Conservation (phyloP, 2,113 vertebrate species). For the Pachypanchax playfairii region DNA sequence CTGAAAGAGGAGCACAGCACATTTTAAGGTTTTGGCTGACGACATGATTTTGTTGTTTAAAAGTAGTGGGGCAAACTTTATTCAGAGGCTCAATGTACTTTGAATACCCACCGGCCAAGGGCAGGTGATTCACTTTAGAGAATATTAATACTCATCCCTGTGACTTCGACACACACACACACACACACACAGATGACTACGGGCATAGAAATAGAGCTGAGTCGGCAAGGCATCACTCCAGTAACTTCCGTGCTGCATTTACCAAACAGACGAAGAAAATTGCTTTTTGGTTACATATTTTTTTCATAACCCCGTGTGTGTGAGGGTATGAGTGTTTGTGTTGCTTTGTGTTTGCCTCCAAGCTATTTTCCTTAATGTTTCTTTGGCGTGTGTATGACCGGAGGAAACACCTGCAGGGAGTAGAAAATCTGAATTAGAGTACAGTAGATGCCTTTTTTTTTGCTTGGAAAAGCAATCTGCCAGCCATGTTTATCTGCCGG, state of each 20-base stretch:
- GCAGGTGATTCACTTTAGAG: not conserved
- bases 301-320: constrained; percentile 12
- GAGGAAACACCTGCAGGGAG: constrained; percentile 1
- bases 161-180: not conserved
- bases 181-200: constrained; percentile 7
- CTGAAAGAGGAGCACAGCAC: not conserved
- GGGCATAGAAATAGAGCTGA: constrained; percentile 26
- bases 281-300: constrained; percentile 21
- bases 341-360: constrained; percentile 2
- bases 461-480: constrained; percentile 35
- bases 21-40: not conserved
- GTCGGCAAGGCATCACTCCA: constrained; percentile 25
- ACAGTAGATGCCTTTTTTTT: constrained; percentile 25
- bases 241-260: constrained; percentile 34
- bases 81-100: constrained; percentile 3
- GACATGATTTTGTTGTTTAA: constrained; percentile 13
- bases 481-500: constrained; percentile 22
- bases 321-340: not conserved
- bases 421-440: constrained; percentile 38
- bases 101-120: not conserved
- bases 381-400: constrained; percentile 10
- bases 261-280: constrained; percentile 27
- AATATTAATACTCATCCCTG: constrained; percentile 16
- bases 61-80: constrained; percentile 19
- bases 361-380: constrained; percentile 21